phyloP scores from a whole-genome alignment of 1,140 invertebrate species.

The Drosophila triauraria region DNA sequence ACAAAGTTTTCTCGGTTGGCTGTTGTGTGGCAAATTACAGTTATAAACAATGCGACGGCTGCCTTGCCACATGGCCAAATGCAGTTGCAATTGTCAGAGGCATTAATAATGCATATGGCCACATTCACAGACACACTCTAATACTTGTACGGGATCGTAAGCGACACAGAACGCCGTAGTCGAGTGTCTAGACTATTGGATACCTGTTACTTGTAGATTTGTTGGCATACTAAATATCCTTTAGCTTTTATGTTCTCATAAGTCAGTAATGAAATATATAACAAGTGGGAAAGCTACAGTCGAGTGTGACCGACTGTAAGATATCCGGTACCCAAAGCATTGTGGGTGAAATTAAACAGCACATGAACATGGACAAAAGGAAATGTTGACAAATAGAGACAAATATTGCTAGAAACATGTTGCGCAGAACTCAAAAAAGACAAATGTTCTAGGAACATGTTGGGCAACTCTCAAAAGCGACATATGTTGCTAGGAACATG shows the following conservation, averaged over 20 bases:
- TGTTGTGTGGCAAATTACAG: slow-evolving; percentile 47
- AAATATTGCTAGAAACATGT: too few species aligned
- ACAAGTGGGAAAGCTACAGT: too few species aligned
- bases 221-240: neutral
- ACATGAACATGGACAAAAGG: too few species aligned
- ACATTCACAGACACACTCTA: slow-evolving; percentile 9
- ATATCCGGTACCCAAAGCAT: too few species aligned
- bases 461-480: too few species aligned
- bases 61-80: slow-evolving; percentile 36
- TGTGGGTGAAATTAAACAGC: too few species aligned
- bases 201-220: neutral
- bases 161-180: neutral
- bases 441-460: too few species aligned
- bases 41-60: slow-evolving; percentile 56
- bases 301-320: too few species aligned
- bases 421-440: too few species aligned
- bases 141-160: neutral
- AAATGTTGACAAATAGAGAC: too few species aligned
- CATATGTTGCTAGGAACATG: too few species aligned
- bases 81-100: slow-evolving; percentile 53
- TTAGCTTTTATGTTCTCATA: neutral
- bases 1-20: slow-evolving; percentile 37
- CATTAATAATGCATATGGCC: slow-evolving; percentile 60
- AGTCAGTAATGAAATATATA: too few species aligned
- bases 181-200: neutral